Evolutionary conservation across 2,888 invertebrate genomes (phyloP).

Genomic region (Hydrotaea cyrtoneurina): DNA sequence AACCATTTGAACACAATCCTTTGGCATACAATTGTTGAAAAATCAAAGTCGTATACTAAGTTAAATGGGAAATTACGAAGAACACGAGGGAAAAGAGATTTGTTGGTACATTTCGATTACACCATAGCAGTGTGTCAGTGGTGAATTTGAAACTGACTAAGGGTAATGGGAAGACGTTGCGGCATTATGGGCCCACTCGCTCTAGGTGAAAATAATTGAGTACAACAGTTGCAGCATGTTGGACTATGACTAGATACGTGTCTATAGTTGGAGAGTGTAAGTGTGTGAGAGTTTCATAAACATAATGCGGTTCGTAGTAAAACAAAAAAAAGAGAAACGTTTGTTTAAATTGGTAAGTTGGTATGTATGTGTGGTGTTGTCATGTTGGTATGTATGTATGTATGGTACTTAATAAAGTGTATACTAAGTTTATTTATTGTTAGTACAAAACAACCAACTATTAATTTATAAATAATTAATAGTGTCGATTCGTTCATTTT

Average conservation of each 20-base stretch:
- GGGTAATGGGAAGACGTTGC: no score
- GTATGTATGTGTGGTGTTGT: not conserved
- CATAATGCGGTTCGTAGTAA: not conserved
- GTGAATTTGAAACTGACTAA: no score
- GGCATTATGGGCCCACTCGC: no score
- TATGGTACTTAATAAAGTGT: slow-evolving; percentile 24
- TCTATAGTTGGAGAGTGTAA: not conserved
- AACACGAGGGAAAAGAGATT: no score
- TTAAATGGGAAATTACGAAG: no score
- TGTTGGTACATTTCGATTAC: no score
- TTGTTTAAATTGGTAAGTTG: not conserved
- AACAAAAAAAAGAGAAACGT: no score
- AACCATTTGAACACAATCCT: no score
- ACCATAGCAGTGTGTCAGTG: no score
- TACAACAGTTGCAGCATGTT: not conserved
- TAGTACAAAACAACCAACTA: slow-evolving; percentile 32
- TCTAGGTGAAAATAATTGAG: not conserved
- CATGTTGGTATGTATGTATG: slow-evolving; percentile 13
- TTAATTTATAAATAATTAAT: slow-evolving; percentile 32
- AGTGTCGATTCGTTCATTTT: slow-evolving; percentile 37
- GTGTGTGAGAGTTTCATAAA: not conserved
- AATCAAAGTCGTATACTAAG: no score
- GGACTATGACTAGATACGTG: not conserved
- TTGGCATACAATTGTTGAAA: no score
- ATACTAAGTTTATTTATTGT: slow-evolving; percentile 35